A percentile compares a stretch with the other conserved stretches of the same genome.
Conservation (phyloP, 2,797 vertebrate genomes). For the Paedocypris micromegethes region DNA sequence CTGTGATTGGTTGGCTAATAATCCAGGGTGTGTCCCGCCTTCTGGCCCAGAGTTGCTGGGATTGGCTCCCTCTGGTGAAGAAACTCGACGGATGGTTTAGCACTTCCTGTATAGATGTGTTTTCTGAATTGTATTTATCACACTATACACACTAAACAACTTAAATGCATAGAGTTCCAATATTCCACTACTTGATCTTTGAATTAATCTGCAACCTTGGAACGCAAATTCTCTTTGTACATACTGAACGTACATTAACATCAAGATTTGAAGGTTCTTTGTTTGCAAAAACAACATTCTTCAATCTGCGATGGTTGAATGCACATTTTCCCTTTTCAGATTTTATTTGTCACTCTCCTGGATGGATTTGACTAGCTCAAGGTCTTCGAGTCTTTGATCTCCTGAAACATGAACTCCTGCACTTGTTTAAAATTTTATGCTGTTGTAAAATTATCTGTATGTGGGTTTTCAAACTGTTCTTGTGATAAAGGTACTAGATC, state of each 20-base stretch:
- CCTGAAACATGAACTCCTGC: background rate
- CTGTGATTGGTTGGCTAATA: no score
- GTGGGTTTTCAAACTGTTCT: constrained; percentile 19
- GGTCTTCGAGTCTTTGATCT: no score
- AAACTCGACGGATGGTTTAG: no score
- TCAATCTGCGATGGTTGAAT: constrained; percentile 8
- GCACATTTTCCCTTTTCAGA: constrained; percentile 11
- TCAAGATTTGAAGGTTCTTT: background rate
- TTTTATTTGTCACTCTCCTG: no score
- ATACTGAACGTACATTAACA: background rate
- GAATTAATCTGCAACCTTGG: background rate
- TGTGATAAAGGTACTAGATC: constrained; percentile 27
- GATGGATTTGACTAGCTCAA: no score
- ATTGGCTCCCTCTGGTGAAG: no score
- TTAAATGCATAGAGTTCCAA: background rate
- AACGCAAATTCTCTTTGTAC: background rate
- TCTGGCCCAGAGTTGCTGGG: no score
- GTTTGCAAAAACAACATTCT: background rate
- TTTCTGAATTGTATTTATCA: background rate
- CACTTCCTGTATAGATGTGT: no score
- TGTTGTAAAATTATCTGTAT: constrained; percentile 28
- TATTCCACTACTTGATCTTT: background rate
- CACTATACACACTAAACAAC: no score
- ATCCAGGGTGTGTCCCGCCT: no score
- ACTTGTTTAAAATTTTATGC: constrained; percentile 15